phyloP scores from a whole-genome alignment of 2,888 invertebrate species.

The Polymixis lichenea region DNA sequence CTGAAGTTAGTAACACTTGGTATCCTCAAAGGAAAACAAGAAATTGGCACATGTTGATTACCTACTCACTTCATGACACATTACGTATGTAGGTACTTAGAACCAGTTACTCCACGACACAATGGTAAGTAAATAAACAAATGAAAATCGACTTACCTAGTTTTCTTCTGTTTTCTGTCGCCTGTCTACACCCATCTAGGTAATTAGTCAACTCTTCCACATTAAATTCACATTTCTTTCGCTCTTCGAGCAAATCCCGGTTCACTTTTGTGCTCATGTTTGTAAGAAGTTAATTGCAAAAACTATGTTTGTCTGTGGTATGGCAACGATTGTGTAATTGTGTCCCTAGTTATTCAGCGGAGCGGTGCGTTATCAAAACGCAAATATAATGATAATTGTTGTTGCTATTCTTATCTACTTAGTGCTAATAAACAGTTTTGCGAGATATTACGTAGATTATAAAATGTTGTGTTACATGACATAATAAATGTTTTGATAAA shows the following conservation, averaged over 20 bases:
- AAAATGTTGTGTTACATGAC: not conserved
- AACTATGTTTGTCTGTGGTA: conserved; percentile 31
- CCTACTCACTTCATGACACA: not conserved
- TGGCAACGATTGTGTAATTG: conserved; percentile 10
- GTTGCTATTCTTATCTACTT: conserved; percentile 42
- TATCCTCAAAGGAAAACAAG: not conserved
- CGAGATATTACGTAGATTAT: conserved; percentile 22
- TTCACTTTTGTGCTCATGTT: conserved; percentile 84
- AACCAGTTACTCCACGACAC: not conserved
- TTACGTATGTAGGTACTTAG: not conserved
- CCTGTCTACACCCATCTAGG: conserved; percentile 93
- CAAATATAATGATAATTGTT: conserved; percentile 22
- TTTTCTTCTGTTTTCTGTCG: conserved; percentile 91
- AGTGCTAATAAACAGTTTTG: conserved; percentile 7
- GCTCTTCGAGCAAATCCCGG: conserved; percentile 92
- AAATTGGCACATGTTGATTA: not conserved
- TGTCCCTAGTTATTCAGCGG: not conserved
- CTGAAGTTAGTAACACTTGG: conserved; percentile 24
- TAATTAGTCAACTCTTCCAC: conserved; percentile 94
- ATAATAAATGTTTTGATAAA: not conserved
- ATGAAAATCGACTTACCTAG: conserved; percentile 72
- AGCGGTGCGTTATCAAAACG: conserved; percentile 34
- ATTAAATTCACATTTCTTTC: conserved; percentile 93
- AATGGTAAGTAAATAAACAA: conserved; percentile 11
- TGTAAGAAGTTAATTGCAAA: conserved; percentile 8